Conservation (phyloP, 2,113 vertebrate species). For the Peromyscus leucopus region DNA sequence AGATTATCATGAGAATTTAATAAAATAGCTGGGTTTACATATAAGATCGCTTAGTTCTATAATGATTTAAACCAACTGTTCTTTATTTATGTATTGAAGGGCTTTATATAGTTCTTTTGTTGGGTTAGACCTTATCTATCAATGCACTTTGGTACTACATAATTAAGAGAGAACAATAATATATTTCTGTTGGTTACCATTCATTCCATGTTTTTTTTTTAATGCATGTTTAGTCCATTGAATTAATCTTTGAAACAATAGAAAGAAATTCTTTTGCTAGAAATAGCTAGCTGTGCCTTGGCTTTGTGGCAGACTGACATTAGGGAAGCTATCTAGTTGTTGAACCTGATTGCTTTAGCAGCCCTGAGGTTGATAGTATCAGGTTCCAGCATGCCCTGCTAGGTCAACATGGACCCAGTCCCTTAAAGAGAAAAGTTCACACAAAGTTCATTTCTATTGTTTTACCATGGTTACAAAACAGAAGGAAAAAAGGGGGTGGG, state of each 20-base stretch:
- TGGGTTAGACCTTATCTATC: conserved; percentile 83
- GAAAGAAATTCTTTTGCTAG: conserved; percentile 92
- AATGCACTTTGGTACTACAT: conserved; percentile 82
- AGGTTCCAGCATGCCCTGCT: conserved; percentile 94
- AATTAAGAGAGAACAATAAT: conserved; percentile 86
- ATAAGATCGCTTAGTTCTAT: conserved; percentile 81
- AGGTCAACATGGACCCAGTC: conserved; percentile 95
- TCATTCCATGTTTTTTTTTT: conserved; percentile 84
- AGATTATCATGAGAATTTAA: conserved; percentile 82
- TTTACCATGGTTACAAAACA: conserved; percentile 95
- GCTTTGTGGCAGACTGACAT: conserved; percentile 94
- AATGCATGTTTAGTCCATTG: conserved; percentile 84
- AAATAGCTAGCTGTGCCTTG: conserved; percentile 92
- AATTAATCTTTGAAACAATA: conserved; percentile 92
- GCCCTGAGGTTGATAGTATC: conserved; percentile 96
- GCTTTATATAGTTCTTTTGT: conserved; percentile 62
- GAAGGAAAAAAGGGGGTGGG: conserved; percentile 84
- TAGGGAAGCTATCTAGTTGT: conserved; percentile 92
- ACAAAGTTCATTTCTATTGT: conserved; percentile 99
- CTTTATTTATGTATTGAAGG: conserved; percentile 83
- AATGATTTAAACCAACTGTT: conserved; percentile 85
- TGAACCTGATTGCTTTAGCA: conserved; percentile 98
- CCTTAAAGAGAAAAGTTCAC: conserved; percentile 99
- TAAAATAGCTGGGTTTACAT: conserved; percentile 83
- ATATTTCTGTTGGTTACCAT: conserved; percentile 78